A percentile compares a stretch with the other conserved stretches of the same genome.
Conservation (phyloP, 2,797 vertebrate genomes). For the Chloroceryle inda region DNA sequence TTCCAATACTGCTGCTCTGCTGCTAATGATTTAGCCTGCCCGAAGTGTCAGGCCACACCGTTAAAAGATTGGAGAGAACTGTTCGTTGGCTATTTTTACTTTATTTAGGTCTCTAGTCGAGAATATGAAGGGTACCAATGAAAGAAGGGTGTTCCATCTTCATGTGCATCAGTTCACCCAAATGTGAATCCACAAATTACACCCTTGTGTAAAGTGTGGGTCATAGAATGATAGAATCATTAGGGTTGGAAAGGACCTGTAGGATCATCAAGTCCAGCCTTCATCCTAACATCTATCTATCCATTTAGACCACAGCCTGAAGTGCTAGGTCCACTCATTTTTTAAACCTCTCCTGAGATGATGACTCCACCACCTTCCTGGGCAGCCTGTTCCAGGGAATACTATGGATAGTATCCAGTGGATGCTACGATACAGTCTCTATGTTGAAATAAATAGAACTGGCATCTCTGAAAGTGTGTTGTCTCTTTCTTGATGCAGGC, state of each 20-base stretch:
- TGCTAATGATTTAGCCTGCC: neutral
- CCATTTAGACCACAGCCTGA: no score
- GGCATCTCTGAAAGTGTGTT: neutral
- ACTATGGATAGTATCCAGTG: no score
- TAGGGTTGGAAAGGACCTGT: no score
- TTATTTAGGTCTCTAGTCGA: neutral
- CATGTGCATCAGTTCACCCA: neutral
- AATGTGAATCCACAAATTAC: no score
- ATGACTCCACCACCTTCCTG: no score
- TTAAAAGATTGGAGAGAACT: neutral
- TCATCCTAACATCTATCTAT: no score
- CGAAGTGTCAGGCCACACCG: neutral
- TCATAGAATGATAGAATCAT: no score
- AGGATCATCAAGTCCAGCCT: no score
- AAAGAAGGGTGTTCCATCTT: neutral
- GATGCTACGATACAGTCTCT: neutral
- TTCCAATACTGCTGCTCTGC: neutral
- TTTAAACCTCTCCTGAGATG: no score
- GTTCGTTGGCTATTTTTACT: neutral
- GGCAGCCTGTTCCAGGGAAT: no score
- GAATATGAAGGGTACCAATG: neutral
- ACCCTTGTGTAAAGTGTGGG: neutral
- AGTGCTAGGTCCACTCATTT: no score
- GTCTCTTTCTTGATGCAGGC: constrained; percentile 81
- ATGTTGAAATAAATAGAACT: neutral